Evolutionary conservation across 2,797 vertebrate genomes (phyloP).

Genomic region (Pyrocephalus nanus): DNA sequence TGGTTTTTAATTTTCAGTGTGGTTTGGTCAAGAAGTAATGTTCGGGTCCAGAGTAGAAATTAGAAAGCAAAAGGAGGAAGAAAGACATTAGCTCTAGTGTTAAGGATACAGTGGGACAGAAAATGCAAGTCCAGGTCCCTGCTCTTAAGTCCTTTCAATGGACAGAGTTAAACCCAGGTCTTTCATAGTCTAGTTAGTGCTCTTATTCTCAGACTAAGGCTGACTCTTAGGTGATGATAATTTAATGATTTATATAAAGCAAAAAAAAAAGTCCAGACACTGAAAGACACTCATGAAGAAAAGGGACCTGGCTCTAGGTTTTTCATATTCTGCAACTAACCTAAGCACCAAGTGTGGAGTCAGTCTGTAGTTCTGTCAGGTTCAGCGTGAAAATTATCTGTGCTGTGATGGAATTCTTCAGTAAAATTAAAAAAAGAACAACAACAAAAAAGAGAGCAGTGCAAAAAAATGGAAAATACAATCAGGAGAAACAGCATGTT

Average conservation of each 20-base stretch:
- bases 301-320: neutral
- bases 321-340: neutral
- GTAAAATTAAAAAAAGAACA: neutral
- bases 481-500: rapidly evolving
- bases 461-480: neutral
- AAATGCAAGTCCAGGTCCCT: neutral
- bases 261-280: neutral
- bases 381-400: neutral
- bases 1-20: neutral
- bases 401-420: neutral
- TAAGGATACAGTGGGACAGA: neutral
- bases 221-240: neutral
- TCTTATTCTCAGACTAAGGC: neutral
- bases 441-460: neutral
- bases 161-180: neutral
- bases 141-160: neutral
- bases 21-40: neutral
- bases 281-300: neutral
- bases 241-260: neutral
- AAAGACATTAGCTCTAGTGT: neutral
- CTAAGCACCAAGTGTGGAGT: neutral
- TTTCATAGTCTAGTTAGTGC: neutral
- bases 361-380: neutral
- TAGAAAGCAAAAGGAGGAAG: neutral
- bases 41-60: neutral